Base-by-base conservation (phyloP, 2,888 invertebrate genomes). In the Hyppa rectilinea region DNA sequence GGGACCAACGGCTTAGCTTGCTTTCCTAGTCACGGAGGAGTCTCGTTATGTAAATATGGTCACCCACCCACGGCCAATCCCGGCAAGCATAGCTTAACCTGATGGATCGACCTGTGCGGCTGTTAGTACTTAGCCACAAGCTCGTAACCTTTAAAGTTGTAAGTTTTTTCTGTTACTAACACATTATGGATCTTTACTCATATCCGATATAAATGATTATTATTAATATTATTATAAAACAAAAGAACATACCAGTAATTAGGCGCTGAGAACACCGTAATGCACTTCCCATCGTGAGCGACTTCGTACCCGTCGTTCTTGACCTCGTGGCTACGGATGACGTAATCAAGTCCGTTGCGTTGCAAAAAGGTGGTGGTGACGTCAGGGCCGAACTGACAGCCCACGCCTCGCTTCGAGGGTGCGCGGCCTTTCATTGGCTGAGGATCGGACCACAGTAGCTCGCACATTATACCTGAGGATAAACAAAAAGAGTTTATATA, bases 191-290 rank as follows among this genome's bases (percentile, higher is more conserved):
- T n/a, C n/a, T n/a, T n/a, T n/a, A n/a, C n/a, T n/a, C n/a, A n/a
- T n/a, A n/a, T n/a, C n/a, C n/a, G n/a, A n/a, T n/a, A n/a, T n/a
- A n/a, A n/a, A n/a, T n/a, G n/a, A n/a, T n/a, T n/a, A n/a, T n/a
- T n/a, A n/a, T n/a, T n/a, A n/a, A n/a, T n/a, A n/a, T n/a, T n/a
- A n/a, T n/a, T n/a, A n/a, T n/a, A n/a, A n/a, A 59, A 29, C 6
- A 14, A 49, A 45, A 14, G 2, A 26, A 65, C 95, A 93, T 93
- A 99, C 99, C 99, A 99, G 97, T 99, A 99, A 94, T 99, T 99
- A 81, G 99, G 99, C 85, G 99, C 99, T 1, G 99, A 99, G 96
- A 99, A 99, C 59, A 99, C 99, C 17, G 99, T 99, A 90, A 99
- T 98, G 92, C 99, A 99, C 91, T 98, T 98, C 47, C 99, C 99